phyloP scores from a whole-genome alignment of 2,797 vertebrate species.

The Tenualosa ilisha region DNA sequence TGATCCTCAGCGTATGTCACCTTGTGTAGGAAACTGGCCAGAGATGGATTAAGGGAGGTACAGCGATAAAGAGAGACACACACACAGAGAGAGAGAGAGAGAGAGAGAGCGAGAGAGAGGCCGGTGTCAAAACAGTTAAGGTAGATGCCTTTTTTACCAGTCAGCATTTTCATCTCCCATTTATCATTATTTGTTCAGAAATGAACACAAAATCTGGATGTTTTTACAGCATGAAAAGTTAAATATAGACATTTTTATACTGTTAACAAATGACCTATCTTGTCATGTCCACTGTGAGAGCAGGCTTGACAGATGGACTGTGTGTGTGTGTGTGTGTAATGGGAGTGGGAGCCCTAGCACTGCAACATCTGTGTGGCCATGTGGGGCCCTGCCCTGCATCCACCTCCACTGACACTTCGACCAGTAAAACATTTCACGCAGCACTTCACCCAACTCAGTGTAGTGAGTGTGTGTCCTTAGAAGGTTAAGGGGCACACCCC shows the following conservation, averaged over 20 bases:
- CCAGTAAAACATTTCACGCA: neutral
- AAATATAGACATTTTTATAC: slow-evolving; percentile 47
- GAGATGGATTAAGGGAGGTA: slow-evolving; percentile 28
- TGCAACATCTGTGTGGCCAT: slow-evolving; percentile 14
- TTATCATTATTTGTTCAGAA: slow-evolving; percentile 1
- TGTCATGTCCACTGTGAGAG: slow-evolving; percentile 3
- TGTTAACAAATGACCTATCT: slow-evolving; percentile 18
- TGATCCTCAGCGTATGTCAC: slow-evolving; percentile 40
- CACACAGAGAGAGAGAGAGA: slow-evolving; percentile 35
- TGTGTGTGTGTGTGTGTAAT: neutral
- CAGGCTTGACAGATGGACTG: neutral
- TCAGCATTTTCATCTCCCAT: neutral
- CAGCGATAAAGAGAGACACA: slow-evolving; percentile 54
- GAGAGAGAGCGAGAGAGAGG: neutral
- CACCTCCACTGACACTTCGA: neutral
- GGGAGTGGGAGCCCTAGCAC: neutral
- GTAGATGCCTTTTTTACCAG: too few species aligned
- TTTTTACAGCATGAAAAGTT: neutral
- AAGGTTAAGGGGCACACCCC: neutral
- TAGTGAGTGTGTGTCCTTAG: neutral
- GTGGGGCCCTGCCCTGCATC: slow-evolving; percentile 5
- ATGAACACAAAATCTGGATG: neutral
- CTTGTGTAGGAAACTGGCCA: slow-evolving; percentile 33
- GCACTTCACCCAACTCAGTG: neutral
- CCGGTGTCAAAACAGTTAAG: neutral